These are phyloP conservation scores for Spinus pinus DNA, from an alignment of 2,797 vertebrate genomes.

Conservation along the genomic window DNA sequence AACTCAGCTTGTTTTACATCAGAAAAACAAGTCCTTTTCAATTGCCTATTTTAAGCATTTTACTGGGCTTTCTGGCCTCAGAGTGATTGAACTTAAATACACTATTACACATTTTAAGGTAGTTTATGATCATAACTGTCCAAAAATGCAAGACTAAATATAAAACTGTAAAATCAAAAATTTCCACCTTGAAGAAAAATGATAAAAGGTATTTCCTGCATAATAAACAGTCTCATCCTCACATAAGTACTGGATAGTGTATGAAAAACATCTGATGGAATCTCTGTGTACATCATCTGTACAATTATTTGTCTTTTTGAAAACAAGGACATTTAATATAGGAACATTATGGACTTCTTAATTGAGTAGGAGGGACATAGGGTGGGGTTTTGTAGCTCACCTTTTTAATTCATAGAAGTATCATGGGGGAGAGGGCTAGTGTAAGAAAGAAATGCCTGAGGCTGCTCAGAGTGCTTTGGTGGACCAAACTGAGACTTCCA, in stretches of 20 bases:
- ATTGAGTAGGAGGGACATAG: not conserved
- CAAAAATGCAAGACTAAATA: constrained; percentile 43
- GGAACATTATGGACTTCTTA: not conserved
- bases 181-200: not conserved
- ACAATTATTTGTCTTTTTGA: not conserved
- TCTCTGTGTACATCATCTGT: not conserved
- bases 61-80: constrained; percentile 49
- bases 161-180: not conserved
- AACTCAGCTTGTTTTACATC: constrained; percentile 66
- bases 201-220: not conserved
- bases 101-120: constrained; percentile 21
- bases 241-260: not conserved
- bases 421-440: not conserved
- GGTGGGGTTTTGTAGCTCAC: not conserved
- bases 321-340: not conserved
- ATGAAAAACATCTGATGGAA: not conserved
- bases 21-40: constrained; percentile 66
- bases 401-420: not conserved
- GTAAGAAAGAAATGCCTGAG: not conserved
- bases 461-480: not conserved
- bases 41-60: constrained; percentile 58
- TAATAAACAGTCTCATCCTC: not conserved
- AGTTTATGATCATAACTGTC: not conserved
- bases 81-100: constrained; percentile 40
- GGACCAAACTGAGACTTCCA: not conserved